A percentile compares a stretch with the other conserved stretches of the same genome.
Conservation (phyloP, 1,140 invertebrate genomes). For the Cydia fagiglandana region DNA sequence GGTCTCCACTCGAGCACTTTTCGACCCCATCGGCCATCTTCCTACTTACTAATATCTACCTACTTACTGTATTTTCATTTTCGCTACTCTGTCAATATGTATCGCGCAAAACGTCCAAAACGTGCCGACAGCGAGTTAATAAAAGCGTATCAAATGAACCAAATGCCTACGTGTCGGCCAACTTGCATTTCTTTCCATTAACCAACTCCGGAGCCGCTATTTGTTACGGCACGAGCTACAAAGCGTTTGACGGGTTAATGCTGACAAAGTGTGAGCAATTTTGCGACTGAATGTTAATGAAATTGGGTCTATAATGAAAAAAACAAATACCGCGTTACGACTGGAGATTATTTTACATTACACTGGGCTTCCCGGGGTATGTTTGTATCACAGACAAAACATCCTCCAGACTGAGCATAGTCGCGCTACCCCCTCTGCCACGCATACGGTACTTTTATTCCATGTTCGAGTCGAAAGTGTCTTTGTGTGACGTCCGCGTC, state of each 20-base stretch:
- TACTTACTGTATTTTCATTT: neutral
- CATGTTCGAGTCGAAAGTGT: no score
- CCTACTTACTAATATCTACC: no score
- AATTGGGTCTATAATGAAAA: constrained; percentile 14
- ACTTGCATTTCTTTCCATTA: constrained; percentile 27
- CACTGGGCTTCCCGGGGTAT: no score
- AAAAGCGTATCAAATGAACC: constrained; percentile 13
- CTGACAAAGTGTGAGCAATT: constrained; percentile 24
- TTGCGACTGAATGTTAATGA: constrained; percentile 16
- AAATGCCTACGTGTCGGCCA: neutral
- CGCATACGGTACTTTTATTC: no score
- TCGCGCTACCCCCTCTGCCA: no score
- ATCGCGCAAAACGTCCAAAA: neutral
- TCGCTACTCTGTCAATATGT: neutral
- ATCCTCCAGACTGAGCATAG: no score
- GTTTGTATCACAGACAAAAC: no score
- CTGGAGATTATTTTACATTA: neutral
- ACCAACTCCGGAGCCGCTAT: neutral
- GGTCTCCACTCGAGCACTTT: no score
- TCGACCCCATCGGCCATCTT: no score
- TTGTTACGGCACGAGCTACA: constrained; percentile 11
- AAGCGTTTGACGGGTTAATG: constrained; percentile 24
- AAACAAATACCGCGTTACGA: neutral
- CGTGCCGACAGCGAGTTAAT: constrained; percentile 20
- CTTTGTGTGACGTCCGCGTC: no score